phyloP scores from a whole-genome alignment of 2,797 vertebrate genomes.

The Ciconia nigra region DNA sequence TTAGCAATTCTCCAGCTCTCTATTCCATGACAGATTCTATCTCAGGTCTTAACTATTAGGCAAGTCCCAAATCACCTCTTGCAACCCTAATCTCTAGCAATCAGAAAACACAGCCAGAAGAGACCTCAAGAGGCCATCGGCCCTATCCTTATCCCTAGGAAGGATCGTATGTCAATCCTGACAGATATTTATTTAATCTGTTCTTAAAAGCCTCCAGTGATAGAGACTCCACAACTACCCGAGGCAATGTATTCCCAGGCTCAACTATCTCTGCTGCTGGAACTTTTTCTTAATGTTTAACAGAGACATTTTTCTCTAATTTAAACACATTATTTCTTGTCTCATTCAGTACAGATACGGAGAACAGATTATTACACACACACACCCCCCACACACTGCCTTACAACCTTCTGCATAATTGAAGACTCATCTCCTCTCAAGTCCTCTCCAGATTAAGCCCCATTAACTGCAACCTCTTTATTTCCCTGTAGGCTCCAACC shows the following conservation, averaged over 20 bases:
- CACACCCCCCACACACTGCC: too few relatives aligned
- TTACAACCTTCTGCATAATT: not conserved
- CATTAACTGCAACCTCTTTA: not conserved
- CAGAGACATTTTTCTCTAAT: not conserved
- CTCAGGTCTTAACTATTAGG: not conserved
- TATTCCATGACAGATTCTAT: not conserved
- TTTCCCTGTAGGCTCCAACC: not conserved
- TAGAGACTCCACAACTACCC: slow-evolving; percentile 12
- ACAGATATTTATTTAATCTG: slow-evolving; percentile 29
- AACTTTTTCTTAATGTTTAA: not conserved
- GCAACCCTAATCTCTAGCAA: not conserved
- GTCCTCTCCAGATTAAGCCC: not conserved
- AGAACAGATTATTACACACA: not conserved
- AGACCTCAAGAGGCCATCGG: not conserved
- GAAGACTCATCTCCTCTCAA: not conserved
- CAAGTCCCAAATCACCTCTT: not conserved
- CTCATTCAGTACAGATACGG: not conserved
- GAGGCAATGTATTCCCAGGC: not conserved
- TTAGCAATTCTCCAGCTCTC: not conserved
- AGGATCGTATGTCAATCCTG: not conserved
- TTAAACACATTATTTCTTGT: not conserved
- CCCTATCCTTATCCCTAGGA: not conserved
- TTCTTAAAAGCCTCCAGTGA: not conserved
- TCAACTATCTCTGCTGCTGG: not conserved
- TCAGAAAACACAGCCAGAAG: not conserved